Evolutionary conservation across 2,113 vertebrate genomes (phyloP).

Genomic region (Perca schrenkii): DNA sequence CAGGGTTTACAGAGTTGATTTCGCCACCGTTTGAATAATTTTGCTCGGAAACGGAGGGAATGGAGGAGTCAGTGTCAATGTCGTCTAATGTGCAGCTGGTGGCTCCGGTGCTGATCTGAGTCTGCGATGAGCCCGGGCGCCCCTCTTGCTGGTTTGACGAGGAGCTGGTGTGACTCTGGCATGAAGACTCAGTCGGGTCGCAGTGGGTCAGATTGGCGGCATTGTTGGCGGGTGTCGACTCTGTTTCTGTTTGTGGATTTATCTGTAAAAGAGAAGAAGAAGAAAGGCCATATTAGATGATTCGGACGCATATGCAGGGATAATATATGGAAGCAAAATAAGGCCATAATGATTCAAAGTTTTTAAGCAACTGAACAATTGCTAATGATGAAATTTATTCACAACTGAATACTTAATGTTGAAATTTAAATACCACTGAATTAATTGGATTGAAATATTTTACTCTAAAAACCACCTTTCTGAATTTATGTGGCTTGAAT

Average conservation of each 20-base stretch:
- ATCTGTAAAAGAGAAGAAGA: constrained; percentile 41
- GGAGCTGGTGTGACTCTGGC: constrained; percentile 69
- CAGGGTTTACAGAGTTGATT: neutral
- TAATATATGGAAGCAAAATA: neutral
- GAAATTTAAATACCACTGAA: too few species aligned
- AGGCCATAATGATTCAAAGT: neutral
- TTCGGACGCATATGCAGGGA: neutral
- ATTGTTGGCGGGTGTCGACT: constrained; percentile 21
- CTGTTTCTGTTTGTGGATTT: constrained; percentile 17
- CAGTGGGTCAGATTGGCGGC: constrained; percentile 28
- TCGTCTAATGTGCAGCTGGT: constrained; percentile 74
- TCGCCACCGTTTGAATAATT: constrained; percentile 50
- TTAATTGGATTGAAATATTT: too few species aligned
- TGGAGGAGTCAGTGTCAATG: constrained; percentile 73
- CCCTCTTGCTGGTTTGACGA: constrained; percentile 68
- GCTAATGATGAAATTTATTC: too few species aligned
- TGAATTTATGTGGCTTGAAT: neutral
- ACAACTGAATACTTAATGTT: neutral
- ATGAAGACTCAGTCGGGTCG: constrained; percentile 58
- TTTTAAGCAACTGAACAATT: too few species aligned
- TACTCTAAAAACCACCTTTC: too few species aligned
- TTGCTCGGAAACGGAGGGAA: constrained; percentile 70
- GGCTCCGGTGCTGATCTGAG: constrained; percentile 67
- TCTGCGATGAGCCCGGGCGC: constrained; percentile 66
- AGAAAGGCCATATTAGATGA: neutral